Evolutionary conservation across 2,888 invertebrate genomes (phyloP).

Genomic region (Pristionchus maxplancki): DNA sequence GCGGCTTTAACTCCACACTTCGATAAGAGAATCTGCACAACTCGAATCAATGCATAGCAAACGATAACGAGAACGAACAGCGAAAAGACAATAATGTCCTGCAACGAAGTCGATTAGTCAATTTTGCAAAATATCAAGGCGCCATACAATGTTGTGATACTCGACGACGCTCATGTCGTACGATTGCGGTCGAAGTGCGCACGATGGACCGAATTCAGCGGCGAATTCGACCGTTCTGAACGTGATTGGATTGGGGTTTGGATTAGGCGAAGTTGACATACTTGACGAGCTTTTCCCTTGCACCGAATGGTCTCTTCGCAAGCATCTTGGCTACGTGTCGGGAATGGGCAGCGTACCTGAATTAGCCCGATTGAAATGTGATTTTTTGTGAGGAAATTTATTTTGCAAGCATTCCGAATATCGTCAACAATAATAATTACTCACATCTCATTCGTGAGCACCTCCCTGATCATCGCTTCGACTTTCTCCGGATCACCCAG

Average conservation of each 20-base stretch:
- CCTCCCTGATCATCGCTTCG: neutral
- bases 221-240: constrained; percentile 21
- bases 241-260: too few relatives aligned
- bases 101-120: neutral
- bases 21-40: too few relatives aligned
- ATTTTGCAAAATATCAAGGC: neutral
- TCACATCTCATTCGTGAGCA: neutral
- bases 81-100: neutral
- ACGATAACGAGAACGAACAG: too few relatives aligned
- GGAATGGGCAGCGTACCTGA: neutral
- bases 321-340: neutral
- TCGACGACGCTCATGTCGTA: constrained; percentile 10
- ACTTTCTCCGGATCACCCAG: neutral
- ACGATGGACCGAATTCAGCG: constrained; percentile 22
- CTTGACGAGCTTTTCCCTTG: neutral
- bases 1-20: too few relatives aligned
- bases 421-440: neutral
- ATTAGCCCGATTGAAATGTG: too few relatives aligned
- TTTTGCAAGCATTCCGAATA: too few relatives aligned
- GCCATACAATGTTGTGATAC: neutral
- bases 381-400: too few relatives aligned
- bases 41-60: too few relatives aligned
- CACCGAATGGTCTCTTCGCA: neutral
- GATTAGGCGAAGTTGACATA: neutral
- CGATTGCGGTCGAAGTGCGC: neutral